Base-by-base conservation (phyloP, 2,113 vertebrate genomes). In the Salvelinus alpinus region DNA sequence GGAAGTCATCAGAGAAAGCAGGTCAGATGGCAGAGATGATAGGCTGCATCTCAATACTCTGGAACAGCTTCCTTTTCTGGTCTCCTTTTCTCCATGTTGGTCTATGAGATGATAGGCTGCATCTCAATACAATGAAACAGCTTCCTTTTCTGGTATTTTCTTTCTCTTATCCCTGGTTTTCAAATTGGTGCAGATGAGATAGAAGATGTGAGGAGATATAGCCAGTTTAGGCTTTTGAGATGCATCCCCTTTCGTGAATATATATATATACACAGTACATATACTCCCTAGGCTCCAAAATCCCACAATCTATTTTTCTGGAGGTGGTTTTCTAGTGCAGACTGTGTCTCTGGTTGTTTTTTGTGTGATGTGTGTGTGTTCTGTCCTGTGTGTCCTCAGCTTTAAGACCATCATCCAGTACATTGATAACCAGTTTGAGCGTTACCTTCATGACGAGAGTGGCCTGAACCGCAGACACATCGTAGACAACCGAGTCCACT, bases 341-440 rank as follows among this genome's bases (percentile, higher is more conserved):
- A 44, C 9, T 7, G 16, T 68, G 25, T 51, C 29, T 22, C 6
- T 76, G n/a, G 13, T 11, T 66, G 9, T 44, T 44, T 44, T 44
- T 44, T 11, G 38, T 67, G 76, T 34, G 12, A 8, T 20, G 67
- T 31, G 9, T 72, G 34, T 77, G 34, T 34, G 34, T 27, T 31
- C 7, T 64, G 34, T 75, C 4, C 24, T 60, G 64, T 48, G 27
- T 69, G 14, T 1, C 48, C 3, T 1, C 90, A 96, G 96, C 86
- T 97, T 97, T 88, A 96, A 94, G 90, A 96, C 96, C 31, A 96
- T 95, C 80, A 96, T 97, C 90, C 94, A 95, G 74, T 96, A 95
- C 81, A 95, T 95, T 72, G 94, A 98, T 87, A 95, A 95, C 89
- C 95, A 96, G 88, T 95, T 95, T 91, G 95, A 96, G 76, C 89